Base-by-base conservation (phyloP, 2,888 invertebrate species). In the Chironomus tentans region DNA sequence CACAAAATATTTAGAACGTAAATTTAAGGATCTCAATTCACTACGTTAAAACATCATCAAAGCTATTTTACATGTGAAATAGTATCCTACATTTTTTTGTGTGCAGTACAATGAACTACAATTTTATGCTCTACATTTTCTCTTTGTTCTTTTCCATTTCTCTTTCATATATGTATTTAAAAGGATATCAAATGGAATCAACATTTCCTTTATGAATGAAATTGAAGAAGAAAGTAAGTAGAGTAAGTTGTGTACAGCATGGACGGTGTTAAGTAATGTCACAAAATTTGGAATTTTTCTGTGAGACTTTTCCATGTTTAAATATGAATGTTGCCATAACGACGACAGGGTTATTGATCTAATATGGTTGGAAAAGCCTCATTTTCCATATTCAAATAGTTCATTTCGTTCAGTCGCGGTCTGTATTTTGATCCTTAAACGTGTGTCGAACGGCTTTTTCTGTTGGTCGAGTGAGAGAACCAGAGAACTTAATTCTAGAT, bases 241-340 rank as follows among this genome's bases (percentile, higher is more conserved):
- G 13, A 13, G 50, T 13, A 56, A 56, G 0, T 2, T 15, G 7
- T 6, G 4, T 7, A 28, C 3, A 28, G 28, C 28, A 28, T 5
- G 28, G 3, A 28, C 28, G 1, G 28, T 56, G 56, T 56, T 18
- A 15, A 56, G 56, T 56, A 15, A 56, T 56, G 56, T 56, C 38
- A 38, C 38, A 38, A 38, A 38, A 18, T 24, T 70, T 61, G 28
- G 22, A 56, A 50, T 38, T 24, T 72, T 13, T 28, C 72, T 56
- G 28, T 56, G n/a, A n/a, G 5, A 21, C 61, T 24, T 61, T 72
- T 62, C 28, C 62, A 28, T 74, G 65, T 47, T 68, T 62, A 65
- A 65, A n/a, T 28, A 68, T 74, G 46, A 4, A 21, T 21, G 74
- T 74, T 48, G 18, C 74, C 68, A 74, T 61, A 15, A 38, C 72